phyloP scores from a whole-genome alignment of 2,888 invertebrate species.

The Tetrapedia diversipes region DNA sequence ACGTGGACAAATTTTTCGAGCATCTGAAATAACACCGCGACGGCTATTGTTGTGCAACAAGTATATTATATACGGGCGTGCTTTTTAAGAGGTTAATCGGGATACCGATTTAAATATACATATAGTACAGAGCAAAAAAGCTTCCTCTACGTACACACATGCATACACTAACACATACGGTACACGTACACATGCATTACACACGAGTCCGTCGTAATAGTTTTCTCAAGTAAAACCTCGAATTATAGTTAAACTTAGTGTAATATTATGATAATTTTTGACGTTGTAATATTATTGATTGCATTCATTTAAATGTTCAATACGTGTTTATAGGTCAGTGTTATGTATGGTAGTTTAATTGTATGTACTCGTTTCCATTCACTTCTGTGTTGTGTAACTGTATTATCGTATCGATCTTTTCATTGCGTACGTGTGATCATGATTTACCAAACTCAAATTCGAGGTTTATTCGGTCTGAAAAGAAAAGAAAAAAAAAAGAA shows the following conservation, averaged over 20 bases:
- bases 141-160: constrained; percentile 27
- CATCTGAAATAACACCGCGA: constrained; percentile 41
- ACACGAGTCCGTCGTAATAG: constrained; percentile 22
- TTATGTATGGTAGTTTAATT: constrained; percentile 20
- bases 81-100: constrained; percentile 66
- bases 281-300: neutral
- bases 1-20: constrained; percentile 43
- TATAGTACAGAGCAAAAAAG: constrained; percentile 21
- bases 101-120: constrained; percentile 52
- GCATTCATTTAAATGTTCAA: constrained; percentile 10
- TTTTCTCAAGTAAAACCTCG: constrained; percentile 26
- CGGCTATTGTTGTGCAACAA: constrained; percentile 43
- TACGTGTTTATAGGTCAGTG: constrained; percentile 6
- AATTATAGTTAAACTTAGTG: neutral
- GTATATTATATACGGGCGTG: constrained; percentile 39
- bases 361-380: constrained; percentile 13
- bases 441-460: constrained; percentile 13
- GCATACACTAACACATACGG: neutral
- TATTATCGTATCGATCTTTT: constrained; percentile 25
- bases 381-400: constrained; percentile 8
- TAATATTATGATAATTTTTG: constrained; percentile 4
- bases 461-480: constrained; percentile 24
- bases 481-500: neutral
- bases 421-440: constrained; percentile 20
- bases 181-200: constrained; percentile 4